A percentile compares a stretch with the other conserved stretches of the same genome.
phyloP scores from a whole-genome alignment of 2,888 invertebrate genomes.

The Timema cristinae region DNA sequence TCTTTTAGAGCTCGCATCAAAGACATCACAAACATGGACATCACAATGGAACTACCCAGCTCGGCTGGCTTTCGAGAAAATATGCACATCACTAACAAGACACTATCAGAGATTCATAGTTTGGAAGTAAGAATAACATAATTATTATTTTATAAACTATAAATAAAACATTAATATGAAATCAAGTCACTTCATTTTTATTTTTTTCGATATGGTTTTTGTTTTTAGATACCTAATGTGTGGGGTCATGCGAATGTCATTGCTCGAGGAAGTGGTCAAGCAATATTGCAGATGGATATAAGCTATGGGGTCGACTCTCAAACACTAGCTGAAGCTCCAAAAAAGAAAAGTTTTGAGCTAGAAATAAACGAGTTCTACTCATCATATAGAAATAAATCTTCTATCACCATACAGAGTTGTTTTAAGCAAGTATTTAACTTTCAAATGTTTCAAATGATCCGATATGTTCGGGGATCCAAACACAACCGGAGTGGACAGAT shows the following conservation, averaged over 20 bases:
- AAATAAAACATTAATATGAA: constrained; percentile 10
- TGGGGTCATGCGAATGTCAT: constrained; percentile 51
- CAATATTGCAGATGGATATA: constrained; percentile 50
- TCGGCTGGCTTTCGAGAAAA: constrained; percentile 35
- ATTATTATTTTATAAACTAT: too few relatives aligned
- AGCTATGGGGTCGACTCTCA: constrained; percentile 46
- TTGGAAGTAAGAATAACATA: constrained; percentile 35
- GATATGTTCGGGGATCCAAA: too few relatives aligned
- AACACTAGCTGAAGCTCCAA: constrained; percentile 41
- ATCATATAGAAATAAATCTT: constrained; percentile 42
- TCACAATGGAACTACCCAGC: constrained; percentile 41
- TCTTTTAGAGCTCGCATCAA: constrained; percentile 45
- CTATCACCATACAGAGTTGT: constrained; percentile 41
- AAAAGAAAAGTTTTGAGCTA: constrained; percentile 46
- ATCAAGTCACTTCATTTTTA: neutral
- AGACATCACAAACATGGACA: constrained; percentile 44
- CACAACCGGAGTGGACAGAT: too few relatives aligned
- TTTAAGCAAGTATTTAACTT: constrained; percentile 37
- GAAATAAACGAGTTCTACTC: constrained; percentile 43
- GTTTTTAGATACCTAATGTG: constrained; percentile 43
- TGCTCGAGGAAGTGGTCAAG: constrained; percentile 51
- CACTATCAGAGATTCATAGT: constrained; percentile 33
- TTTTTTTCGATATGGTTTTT: neutral
- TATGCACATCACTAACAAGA: constrained; percentile 38
- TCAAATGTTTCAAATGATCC: too few relatives aligned